Evolutionary conservation across 1,140 invertebrate genomes (phyloP), one percentile per base, ranked within the genome.

Genomic region (Homarus americanus): DNA sequence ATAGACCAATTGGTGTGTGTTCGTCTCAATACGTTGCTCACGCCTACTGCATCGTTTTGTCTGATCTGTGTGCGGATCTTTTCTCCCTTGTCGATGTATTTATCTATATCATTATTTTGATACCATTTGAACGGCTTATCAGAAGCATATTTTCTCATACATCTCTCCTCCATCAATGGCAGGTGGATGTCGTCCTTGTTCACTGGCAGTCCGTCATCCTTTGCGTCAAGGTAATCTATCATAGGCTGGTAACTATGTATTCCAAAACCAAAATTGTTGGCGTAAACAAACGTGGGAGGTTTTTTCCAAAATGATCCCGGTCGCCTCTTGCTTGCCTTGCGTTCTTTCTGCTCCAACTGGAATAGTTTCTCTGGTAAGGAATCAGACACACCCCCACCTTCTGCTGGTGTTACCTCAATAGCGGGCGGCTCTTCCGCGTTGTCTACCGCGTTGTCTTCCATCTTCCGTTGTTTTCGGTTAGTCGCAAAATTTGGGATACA

Each of bases 221-320:
- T 95, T 17, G 93, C 93, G 93, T 97, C 96, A 85, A 97, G 95
- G 93, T 97, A 97, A 93, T 97, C 97, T 89, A 97, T 96, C 96
- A 97, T 97, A 17, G 97, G 97, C 93, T 97, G 96, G 94, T 97
- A 97, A 94, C 95, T 97, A 93, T 97, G 97, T 80, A 97, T 97
- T 7, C 96, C 96, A 92, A 96, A 96, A 53, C 96, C 96, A 94
- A 97, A 97, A 94, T 97, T 97, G 93, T 96, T 96, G 92, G 97
- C 96, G 93, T 97, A 97, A 38, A 96, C 95, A 36, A 95, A 94
- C 1, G 96, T 96, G n/a, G 96, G 95, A 1, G 96, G 96, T 93
- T 95, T 87, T 32, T 87, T 93, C 92, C 92, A 93, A 49, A 83
- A 92, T 73, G 79, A 87, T 9, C 92, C 84, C 17, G 53, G 90